Percentiles rank a stretch among this genome's conserved stretches.
phyloP scores from a whole-genome alignment of 2,113 vertebrate species.

The Hyaena hyaena region DNA sequence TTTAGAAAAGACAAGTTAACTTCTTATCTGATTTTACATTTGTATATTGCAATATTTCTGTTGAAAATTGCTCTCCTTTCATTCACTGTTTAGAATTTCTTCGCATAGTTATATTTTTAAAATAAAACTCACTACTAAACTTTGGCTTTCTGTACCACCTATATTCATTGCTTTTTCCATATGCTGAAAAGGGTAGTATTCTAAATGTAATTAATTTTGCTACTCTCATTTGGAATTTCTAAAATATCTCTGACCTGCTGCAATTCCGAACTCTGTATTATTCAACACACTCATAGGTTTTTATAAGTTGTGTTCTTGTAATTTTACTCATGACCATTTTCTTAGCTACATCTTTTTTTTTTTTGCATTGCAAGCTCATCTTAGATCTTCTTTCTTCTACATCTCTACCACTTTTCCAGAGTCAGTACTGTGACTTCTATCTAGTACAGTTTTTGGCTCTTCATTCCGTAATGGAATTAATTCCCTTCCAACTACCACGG shows the following conservation, averaged over 20 bases:
- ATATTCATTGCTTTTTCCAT: not conserved
- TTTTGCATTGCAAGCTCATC: not conserved
- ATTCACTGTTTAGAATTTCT: not conserved
- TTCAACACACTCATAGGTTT: not conserved
- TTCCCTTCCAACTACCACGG: not conserved
- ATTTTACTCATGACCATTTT: not conserved
- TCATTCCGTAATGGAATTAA: not conserved
- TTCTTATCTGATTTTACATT: not conserved
- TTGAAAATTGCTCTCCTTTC: not conserved
- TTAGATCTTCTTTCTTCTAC: not conserved
- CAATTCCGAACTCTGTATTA: not conserved
- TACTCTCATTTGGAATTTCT: not conserved
- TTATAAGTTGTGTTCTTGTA: not conserved
- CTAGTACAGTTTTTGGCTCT: not conserved
- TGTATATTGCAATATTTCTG: not conserved
- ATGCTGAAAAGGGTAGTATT: not conserved
- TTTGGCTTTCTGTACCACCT: not conserved
- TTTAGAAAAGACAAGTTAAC: not conserved
- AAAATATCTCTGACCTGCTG: not conserved
- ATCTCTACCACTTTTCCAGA: not conserved
- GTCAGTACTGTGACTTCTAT: accelerated
- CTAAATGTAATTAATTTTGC: not conserved
- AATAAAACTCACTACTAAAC: not conserved
- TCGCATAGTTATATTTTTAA: not conserved
- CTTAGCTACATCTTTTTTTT: not conserved